Conservation (phyloP, 35 echinoderm and acorn worm species). For the Anneissia japonica region DNA sequence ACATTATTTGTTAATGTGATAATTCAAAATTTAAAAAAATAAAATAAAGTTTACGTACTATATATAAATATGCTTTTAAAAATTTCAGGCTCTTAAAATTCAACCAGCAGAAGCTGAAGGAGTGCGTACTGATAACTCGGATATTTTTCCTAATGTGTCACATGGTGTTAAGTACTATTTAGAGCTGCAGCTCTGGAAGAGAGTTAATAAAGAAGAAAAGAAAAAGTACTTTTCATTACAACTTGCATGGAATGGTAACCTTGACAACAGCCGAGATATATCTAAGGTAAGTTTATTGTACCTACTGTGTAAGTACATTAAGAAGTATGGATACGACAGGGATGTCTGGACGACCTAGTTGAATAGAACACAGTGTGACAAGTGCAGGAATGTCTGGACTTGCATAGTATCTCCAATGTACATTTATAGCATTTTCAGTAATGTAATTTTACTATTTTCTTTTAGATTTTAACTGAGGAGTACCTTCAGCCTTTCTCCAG, state of each 20-base stretch:
- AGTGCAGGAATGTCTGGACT: too few relatives aligned
- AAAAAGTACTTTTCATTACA: neutral
- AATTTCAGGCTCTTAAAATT: neutral
- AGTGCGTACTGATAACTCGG: neutral
- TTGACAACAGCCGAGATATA: neutral
- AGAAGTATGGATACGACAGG: too few relatives aligned
- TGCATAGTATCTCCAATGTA: too few relatives aligned
- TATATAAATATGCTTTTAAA: too few relatives aligned
- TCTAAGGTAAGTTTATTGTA: constrained; percentile 35
- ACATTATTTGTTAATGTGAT: too few relatives aligned
- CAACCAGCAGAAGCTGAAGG: neutral
- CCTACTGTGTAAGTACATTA: too few relatives aligned
- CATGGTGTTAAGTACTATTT: constrained; percentile 24
- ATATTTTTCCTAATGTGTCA: constrained; percentile 25
- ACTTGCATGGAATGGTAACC: constrained; percentile 58
- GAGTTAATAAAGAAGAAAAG: neutral
- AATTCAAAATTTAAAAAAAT: too few relatives aligned
- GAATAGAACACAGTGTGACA: too few relatives aligned
- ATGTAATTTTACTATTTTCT: too few relatives aligned
- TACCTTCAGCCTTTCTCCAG: constrained; percentile 58
- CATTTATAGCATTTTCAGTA: too few relatives aligned
- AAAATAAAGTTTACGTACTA: too few relatives aligned
- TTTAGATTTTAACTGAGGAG: constrained; percentile 34
- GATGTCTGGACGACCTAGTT: too few relatives aligned
- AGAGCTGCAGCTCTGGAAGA: neutral